Percentiles rank a stretch among this genome's conserved stretches.
Conservation (phyloP, 1,140 invertebrate genomes). For the Musca domestica region DNA sequence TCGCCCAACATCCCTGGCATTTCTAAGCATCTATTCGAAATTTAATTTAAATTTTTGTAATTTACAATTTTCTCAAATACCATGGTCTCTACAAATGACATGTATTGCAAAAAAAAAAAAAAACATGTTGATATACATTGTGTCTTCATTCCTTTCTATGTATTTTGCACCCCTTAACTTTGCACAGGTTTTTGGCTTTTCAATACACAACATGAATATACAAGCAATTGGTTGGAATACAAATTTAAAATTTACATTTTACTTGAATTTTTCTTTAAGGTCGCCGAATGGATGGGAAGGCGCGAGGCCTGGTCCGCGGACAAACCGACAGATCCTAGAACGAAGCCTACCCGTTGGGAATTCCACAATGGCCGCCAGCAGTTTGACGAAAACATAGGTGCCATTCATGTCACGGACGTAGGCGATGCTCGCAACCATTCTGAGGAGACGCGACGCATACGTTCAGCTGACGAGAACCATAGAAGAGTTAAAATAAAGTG, state of each 20-base stretch:
- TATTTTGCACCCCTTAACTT: no score
- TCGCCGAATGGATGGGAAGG: constrained; percentile 66
- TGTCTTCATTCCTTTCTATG: no score
- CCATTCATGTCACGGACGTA: constrained; percentile 26
- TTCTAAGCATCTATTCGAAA: no score
- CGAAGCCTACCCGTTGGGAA: constrained; percentile 69
- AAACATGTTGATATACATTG: no score
- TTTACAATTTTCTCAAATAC: no score
- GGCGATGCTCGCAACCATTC: constrained; percentile 16
- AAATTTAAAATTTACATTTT: not conserved
- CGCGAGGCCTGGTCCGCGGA: constrained; percentile 78
- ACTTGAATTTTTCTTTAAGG: constrained; percentile 41
- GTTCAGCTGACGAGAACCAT: constrained; percentile 47
- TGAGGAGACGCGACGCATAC: constrained; percentile 31
- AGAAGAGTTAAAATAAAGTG: constrained; percentile 49
- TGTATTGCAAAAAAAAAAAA: no score
- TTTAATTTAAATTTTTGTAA: no score
- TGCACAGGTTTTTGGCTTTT: no score
- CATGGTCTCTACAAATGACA: no score
- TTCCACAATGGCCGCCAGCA: constrained; percentile 61
- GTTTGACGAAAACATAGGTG: constrained; percentile 49
- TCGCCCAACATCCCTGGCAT: no score
- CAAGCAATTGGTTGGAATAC: no score
- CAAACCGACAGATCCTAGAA: constrained; percentile 60
- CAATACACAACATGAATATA: no score